A percentile compares a stretch with the other conserved stretches of the same genome.
Conservation (phyloP, 1,140 invertebrate genomes). For the Eumeta japonica region DNA sequence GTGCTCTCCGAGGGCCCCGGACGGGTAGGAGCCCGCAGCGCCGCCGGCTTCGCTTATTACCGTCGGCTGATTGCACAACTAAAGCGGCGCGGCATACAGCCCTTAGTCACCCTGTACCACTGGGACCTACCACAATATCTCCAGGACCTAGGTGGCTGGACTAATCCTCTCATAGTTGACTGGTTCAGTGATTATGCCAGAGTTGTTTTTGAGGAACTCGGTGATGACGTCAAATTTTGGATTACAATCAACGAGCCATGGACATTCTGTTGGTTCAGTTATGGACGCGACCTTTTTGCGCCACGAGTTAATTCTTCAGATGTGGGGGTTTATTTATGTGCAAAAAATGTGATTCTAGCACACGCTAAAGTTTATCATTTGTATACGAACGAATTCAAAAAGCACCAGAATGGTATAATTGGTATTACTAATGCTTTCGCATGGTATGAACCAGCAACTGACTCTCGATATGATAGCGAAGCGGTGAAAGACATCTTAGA, state of each 20-base stretch:
- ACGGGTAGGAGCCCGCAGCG: no score
- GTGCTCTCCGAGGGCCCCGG: constrained; percentile 57
- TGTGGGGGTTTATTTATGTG: constrained; percentile 52
- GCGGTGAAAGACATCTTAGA: constrained; percentile 21
- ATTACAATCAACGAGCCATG: constrained; percentile 54
- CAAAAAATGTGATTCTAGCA: constrained; percentile 52
- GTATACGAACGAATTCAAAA: constrained; percentile 62
- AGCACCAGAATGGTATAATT: constrained; percentile 53
- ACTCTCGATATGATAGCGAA: constrained; percentile 21
- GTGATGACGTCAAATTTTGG: no score
- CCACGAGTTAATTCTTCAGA: constrained; percentile 33
- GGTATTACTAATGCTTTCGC: constrained; percentile 54
- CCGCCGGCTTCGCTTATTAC: no score
- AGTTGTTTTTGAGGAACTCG: no score
- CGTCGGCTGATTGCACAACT: no score
- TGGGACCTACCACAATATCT: constrained; percentile 48
- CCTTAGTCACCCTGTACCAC: no score
- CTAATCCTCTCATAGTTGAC: no score
- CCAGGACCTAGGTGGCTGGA: no score
- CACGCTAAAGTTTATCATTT: constrained; percentile 63
- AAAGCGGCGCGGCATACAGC: no score
- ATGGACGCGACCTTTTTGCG: constrained; percentile 35
- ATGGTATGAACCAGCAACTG: constrained; percentile 23
- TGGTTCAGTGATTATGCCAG: no score
- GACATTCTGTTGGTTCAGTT: constrained; percentile 29